Percentiles rank a stretch among this genome's conserved stretches.
These are phyloP conservation scores for Crotophaga sulcirostris DNA, from an alignment of 2,113 vertebrate species.

Conservation along the genomic window DNA sequence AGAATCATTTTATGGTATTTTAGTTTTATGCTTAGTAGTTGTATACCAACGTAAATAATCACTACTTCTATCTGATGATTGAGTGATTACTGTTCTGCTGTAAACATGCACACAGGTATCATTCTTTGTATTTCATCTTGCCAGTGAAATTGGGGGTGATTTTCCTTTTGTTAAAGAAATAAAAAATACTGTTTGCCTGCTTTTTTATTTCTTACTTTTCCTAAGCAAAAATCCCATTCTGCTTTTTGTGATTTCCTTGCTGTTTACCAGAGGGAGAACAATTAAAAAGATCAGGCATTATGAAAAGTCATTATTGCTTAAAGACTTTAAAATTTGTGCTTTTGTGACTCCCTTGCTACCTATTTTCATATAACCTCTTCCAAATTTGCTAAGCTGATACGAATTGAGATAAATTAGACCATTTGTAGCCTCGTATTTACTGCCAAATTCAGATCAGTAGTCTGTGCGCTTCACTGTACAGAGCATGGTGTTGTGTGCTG, in stretches of 20 bases:
- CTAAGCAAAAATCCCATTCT: constrained; percentile 14
- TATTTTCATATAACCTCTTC: constrained; percentile 71
- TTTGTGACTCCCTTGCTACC: constrained; percentile 75
- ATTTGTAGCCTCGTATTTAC: constrained; percentile 61
- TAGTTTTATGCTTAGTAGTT: constrained; percentile 52
- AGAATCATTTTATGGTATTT: constrained; percentile 42
- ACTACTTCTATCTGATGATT: constrained; percentile 64
- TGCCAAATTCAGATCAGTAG: constrained; percentile 73
- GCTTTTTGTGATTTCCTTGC: background rate
- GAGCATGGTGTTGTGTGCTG: background rate
- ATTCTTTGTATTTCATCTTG: constrained; percentile 51
- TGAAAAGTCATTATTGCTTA: constrained; percentile 75
- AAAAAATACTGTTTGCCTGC: background rate
- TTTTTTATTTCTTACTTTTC: constrained; percentile 52
- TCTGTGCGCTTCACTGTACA: constrained; percentile 29
- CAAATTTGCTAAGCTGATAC: constrained; percentile 71
- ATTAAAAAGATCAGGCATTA: constrained; percentile 65
- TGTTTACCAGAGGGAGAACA: constrained; percentile 49
- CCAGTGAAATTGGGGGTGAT: constrained; percentile 23
- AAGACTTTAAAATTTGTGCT: constrained; percentile 69
- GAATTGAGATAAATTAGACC: constrained; percentile 79
- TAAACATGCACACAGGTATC: constrained; percentile 3
- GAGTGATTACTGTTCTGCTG: constrained; percentile 60
- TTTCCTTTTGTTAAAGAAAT: constrained; percentile 58
- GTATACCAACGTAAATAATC: constrained; percentile 36